Percentiles rank a stretch among this genome's conserved stretches.
These are phyloP conservation scores for Dendrocincla tyrannina DNA, from an alignment of 2,797 vertebrate species.

Conservation along the genomic window DNA sequence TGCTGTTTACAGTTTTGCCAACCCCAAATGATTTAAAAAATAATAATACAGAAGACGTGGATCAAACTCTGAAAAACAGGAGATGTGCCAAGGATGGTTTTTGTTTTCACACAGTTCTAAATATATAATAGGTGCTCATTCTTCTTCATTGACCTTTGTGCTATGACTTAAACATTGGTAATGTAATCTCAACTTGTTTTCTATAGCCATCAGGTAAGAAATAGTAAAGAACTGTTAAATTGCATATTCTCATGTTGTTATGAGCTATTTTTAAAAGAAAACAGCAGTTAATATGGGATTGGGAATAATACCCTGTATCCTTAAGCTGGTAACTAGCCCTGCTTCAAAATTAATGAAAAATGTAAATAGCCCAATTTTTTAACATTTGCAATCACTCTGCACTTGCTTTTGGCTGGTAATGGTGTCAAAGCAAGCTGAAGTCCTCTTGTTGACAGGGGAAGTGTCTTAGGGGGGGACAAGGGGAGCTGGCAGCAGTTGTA, in stretches of 20 bases:
- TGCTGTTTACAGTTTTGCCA: not conserved
- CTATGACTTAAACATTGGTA: not conserved
- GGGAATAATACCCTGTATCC: not conserved
- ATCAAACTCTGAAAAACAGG: not conserved
- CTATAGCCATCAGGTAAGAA: not conserved
- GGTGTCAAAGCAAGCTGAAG: not conserved
- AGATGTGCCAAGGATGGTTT: not conserved
- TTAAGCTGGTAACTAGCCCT: not conserved
- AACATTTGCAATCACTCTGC: not conserved
- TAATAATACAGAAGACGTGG: not conserved
- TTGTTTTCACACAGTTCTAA: not conserved
- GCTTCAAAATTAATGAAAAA: not conserved
- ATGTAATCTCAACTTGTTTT: not conserved
- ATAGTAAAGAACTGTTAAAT: not conserved
- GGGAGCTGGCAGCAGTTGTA: not conserved
- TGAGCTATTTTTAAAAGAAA: not conserved
- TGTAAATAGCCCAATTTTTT: not conserved
- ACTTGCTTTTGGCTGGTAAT: not conserved
- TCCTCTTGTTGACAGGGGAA: not conserved
- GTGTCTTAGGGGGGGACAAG: not conserved
- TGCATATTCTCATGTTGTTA: not conserved
- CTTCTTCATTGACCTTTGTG: not conserved
- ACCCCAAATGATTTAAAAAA: not conserved
- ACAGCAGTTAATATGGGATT: not conserved
- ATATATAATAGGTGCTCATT: not conserved